Evolutionary conservation across 2,797 vertebrate species (phyloP).

Genomic region (Arnoldichthys spilopterus): DNA sequence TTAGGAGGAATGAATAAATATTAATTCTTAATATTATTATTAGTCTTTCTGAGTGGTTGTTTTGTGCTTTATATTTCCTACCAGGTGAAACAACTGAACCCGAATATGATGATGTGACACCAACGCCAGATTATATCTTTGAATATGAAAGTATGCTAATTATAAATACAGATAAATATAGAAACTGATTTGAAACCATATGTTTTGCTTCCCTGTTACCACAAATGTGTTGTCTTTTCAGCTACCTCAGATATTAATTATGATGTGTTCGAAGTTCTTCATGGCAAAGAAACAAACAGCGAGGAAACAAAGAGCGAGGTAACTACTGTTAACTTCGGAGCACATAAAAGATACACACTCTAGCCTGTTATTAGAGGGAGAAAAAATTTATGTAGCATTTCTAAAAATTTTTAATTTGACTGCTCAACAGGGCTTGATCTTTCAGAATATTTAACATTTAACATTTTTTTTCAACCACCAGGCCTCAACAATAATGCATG

Average conservation of each 20-base stretch:
- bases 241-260: neutral
- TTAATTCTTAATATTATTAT: too few species aligned
- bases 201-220: neutral
- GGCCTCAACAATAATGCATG: conserved; percentile 7
- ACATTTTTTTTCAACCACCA: conserved; percentile 8
- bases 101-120: neutral
- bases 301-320: too few species aligned
- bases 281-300: too few species aligned
- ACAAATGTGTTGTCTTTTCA: neutral
- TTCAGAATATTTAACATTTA: conserved; percentile 4
- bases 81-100: neutral
- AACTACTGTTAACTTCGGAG: neutral
- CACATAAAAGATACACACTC: neutral
- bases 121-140: neutral
- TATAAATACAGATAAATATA: neutral
- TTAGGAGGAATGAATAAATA: neutral
- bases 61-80: neutral
- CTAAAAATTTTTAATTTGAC: too few species aligned
- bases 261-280: neutral
- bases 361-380: neutral
- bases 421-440: neutral
- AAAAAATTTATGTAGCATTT: neutral
- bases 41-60: neutral
- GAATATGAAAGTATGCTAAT: neutral
- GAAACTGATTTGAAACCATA: neutral